Percentiles rank a stretch among this genome's conserved stretches.
These are phyloP conservation scores for Gobionotothen gibberifrons DNA, from an alignment of 2,797 vertebrate genomes.

Conservation along the genomic window DNA sequence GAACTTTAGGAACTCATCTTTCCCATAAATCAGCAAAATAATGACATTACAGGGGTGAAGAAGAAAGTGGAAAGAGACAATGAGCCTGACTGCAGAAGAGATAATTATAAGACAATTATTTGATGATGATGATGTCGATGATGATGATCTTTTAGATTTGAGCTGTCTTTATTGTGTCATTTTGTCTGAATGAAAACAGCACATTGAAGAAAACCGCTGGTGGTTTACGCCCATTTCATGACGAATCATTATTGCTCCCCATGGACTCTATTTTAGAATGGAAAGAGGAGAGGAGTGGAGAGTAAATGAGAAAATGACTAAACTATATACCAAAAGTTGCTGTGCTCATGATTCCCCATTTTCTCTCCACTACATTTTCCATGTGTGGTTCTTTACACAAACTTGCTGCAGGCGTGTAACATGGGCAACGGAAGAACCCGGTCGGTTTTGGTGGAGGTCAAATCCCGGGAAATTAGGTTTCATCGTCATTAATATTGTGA, in stretches of 20 bases:
- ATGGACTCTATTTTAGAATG: constrained; percentile 35
- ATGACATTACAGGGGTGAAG: not conserved
- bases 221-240: constrained; percentile 41
- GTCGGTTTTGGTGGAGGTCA: no score
- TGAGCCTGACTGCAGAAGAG: constrained; percentile 1
- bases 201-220: constrained; percentile 33
- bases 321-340: constrained; percentile 20
- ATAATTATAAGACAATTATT: constrained; percentile 6
- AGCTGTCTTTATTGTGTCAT: constrained; percentile 48
- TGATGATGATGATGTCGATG: constrained; percentile 6
- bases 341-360: constrained; percentile 10
- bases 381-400: not conserved
- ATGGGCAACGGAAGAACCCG: no score
- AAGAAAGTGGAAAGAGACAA: constrained; percentile 2
- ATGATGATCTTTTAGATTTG: constrained; percentile 33
- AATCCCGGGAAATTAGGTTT: no score
- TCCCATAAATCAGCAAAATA: constrained; percentile 4
- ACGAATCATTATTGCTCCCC: constrained; percentile 43
- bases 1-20: constrained; percentile 19
- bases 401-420: no score
- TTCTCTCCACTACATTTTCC: constrained; percentile 3
- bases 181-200: constrained; percentile 40
- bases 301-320: constrained; percentile 10
- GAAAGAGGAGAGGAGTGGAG: not conserved
- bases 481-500: no score